Evolutionary conservation across 2,113 vertebrate species (phyloP), one percentile per base, ranked within the genome.

Genomic region (Brachyistius frenatus): DNA sequence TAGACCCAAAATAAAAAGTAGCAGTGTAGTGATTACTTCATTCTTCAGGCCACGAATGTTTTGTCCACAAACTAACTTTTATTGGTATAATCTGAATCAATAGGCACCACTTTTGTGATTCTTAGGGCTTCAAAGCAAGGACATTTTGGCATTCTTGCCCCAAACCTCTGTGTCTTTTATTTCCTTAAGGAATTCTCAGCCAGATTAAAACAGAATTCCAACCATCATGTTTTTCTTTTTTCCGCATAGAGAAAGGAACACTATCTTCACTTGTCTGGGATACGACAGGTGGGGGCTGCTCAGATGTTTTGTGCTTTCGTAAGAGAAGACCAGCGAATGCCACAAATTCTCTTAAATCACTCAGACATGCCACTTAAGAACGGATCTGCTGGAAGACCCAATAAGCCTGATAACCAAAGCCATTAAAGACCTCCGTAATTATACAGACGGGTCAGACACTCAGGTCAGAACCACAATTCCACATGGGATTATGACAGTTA

Each of bases 401-500:
- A 33, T 66, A 31, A 32, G 72, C 44, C 44, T 49, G 63, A 68
- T 62, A 70, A 39, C 56, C 13, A 37, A 54, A 7, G 33, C 41
- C 41, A 62, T 84, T 49, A 63, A 6, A 71, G 52, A 68, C 7
- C 15, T n/a, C 2, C 15, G 52, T 47, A 68, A 82, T 79, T 58
- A 68, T 10, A 35, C 23, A 52, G 54, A 52, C 64, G 53, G 32
- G 11, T 72, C 7, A 30, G 53, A 64, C 54, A 66, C 15, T 60
- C 30, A 57, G 1, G 39, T 62, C 60, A 78, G 35, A 78, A 65
- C 50, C 41, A 61, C 15, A 61, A 53, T 37, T 13, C 16, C 10
- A 55, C 23, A 57, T 73, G 41, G 65, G 68, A 73, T 33, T 5
- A 37, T 61, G 63, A 64, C 31, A 53, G 50, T 39, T 64, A 62